Conservation (phyloP, 2,113 vertebrate species). For the Octodon degus region DNA sequence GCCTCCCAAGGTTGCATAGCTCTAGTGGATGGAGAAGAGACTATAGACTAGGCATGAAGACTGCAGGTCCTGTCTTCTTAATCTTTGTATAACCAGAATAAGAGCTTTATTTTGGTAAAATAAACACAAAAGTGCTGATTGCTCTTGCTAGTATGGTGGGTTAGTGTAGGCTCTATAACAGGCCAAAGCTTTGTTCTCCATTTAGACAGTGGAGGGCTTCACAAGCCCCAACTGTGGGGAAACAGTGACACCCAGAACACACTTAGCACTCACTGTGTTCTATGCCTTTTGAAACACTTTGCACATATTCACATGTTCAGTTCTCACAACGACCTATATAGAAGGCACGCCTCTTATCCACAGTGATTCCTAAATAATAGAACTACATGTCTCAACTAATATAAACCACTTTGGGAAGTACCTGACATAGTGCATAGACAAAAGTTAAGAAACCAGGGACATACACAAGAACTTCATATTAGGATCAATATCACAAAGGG, state of each 20-base stretch:
- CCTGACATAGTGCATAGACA: not conserved
- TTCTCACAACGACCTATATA: not conserved
- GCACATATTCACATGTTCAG: not conserved
- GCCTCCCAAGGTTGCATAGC: not conserved
- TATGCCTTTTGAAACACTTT: not conserved
- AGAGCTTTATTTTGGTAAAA: slow-evolving; percentile 1
- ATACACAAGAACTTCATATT: not conserved
- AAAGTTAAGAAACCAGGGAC: not conserved
- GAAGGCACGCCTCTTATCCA: not conserved
- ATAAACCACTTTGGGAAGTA: not conserved
- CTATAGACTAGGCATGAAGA: not conserved
- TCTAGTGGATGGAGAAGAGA: not conserved
- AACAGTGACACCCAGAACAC: not conserved
- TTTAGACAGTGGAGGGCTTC: not conserved
- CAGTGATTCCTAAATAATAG: not conserved
- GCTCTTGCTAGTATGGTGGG: not conserved
- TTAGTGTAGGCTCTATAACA: not conserved
- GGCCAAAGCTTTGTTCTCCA: not conserved
- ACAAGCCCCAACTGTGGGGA: not conserved
- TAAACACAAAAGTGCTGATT: slow-evolving; percentile 11
- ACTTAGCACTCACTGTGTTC: not conserved
- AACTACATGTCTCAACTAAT: not conserved
- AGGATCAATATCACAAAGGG: not conserved
- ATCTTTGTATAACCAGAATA: not conserved
- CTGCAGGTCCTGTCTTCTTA: not conserved